phyloP scores from a whole-genome alignment of 2,797 vertebrate species.

The Pangasius macronema region DNA sequence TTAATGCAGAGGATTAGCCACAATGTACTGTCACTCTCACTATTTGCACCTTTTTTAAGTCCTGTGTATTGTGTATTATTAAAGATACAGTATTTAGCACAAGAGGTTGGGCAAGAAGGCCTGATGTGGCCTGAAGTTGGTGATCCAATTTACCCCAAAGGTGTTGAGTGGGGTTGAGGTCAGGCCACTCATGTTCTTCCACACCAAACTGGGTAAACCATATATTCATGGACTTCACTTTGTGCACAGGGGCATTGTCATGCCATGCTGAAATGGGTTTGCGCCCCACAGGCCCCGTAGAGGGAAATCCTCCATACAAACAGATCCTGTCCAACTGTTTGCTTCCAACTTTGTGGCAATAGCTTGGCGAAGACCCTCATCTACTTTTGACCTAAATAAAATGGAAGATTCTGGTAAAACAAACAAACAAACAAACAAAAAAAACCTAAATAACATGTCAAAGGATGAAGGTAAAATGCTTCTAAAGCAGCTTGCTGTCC shows the following conservation, averaged over 20 bases:
- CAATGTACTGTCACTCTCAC: neutral
- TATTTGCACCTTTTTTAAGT: neutral
- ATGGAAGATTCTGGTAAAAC: neutral
- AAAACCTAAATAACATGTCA: neutral
- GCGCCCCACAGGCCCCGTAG: neutral
- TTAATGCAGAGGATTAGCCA: neutral
- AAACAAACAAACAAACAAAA: neutral
- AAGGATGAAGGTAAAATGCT: neutral
- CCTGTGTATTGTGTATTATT: neutral
- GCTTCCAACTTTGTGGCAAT: neutral
- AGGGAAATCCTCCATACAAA: neutral
- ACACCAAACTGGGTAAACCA: neutral
- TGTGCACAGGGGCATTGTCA: neutral
- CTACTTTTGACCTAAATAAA: neutral
- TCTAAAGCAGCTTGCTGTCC: neutral
- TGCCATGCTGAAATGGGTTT: neutral
- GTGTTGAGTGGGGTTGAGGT: neutral
- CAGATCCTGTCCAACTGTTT: neutral
- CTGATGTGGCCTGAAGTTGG: neutral
- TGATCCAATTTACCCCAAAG: neutral
- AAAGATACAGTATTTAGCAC: neutral
- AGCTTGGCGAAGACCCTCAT: neutral
- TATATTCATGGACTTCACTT: neutral
- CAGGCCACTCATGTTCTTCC: neutral
- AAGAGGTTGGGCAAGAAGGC: no score